Conservation (phyloP, 2,113 vertebrate genomes). For the Daubentonia madagascariensis region DNA sequence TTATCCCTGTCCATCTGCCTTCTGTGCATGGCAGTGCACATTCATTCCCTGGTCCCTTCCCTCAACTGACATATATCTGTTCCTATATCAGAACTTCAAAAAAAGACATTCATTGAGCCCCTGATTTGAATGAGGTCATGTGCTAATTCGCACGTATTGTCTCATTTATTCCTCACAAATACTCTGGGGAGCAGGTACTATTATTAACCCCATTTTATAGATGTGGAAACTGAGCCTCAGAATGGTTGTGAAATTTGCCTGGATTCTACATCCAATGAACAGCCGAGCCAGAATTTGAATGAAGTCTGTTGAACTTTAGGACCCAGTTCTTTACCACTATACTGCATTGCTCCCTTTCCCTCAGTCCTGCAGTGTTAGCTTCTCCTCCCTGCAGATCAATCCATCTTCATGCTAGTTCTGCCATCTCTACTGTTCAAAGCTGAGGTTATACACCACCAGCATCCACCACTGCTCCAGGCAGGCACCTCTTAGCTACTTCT, state of each 20-base stretch:
- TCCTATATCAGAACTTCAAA: neutral
- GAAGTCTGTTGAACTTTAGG: neutral
- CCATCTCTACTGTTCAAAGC: neutral
- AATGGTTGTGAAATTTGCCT: neutral
- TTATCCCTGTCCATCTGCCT: neutral
- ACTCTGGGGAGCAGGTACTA: neutral
- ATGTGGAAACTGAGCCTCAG: neutral
- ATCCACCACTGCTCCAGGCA: neutral
- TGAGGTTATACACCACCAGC: neutral
- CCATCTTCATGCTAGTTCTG: neutral
- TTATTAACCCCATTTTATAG: neutral
- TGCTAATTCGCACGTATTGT: neutral
- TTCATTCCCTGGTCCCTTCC: neutral
- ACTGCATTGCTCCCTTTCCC: neutral
- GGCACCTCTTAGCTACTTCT: neutral
- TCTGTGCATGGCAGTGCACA: neutral
- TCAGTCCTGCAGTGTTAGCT: neutral
- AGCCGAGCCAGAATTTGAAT: neutral
- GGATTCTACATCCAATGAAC: neutral
- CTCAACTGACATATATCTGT: neutral
- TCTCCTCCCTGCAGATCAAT: neutral
- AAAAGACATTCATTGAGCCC: neutral
- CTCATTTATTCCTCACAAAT: neutral
- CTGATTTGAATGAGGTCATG: neutral
- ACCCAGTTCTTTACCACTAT: neutral